Conservation (phyloP, 2,797 vertebrate genomes). For the Muraenolepis orangiensis region DNA sequence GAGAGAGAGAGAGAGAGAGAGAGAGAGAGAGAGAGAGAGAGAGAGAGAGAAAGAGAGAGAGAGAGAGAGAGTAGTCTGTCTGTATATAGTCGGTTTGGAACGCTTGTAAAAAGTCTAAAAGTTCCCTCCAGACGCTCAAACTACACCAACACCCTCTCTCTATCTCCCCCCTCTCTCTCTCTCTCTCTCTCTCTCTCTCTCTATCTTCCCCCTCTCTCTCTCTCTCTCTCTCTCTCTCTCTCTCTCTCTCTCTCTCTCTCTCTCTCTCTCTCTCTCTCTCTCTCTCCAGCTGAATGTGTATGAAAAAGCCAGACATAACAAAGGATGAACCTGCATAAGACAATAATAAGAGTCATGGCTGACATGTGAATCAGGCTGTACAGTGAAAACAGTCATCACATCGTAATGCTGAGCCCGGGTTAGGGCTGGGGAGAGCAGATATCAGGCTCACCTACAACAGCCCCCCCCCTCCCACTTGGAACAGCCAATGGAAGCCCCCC, state of each 20-base stretch:
- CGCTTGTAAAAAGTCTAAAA: slow-evolving; percentile 28
- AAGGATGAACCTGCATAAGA: no score
- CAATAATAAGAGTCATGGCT: no score
- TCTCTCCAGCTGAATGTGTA: slow-evolving; percentile 4
- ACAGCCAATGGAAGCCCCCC: no score
- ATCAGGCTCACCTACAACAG: background rate
- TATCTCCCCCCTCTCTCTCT: slow-evolving; percentile 15
- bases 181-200: background rate
- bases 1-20: background rate
- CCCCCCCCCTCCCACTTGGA: background rate
- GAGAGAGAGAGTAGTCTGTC: background rate
- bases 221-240: slow-evolving; percentile 17
- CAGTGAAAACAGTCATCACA: no score
- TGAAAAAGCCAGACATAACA: no score
- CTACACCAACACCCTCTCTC: background rate
- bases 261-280: background rate
- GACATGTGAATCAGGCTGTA: no score
- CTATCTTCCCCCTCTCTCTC: background rate
- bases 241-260: background rate
- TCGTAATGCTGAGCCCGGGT: no score
- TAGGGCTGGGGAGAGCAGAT: no score
- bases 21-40: background rate
- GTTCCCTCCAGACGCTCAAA: background rate
- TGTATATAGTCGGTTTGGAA: slow-evolving; percentile 19
- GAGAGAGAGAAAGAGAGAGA: background rate